Percentiles rank a stretch among this genome's conserved stretches.
Evolutionary conservation across 2,888 invertebrate species (phyloP).

Genomic region (Arctia plantaginis): DNA sequence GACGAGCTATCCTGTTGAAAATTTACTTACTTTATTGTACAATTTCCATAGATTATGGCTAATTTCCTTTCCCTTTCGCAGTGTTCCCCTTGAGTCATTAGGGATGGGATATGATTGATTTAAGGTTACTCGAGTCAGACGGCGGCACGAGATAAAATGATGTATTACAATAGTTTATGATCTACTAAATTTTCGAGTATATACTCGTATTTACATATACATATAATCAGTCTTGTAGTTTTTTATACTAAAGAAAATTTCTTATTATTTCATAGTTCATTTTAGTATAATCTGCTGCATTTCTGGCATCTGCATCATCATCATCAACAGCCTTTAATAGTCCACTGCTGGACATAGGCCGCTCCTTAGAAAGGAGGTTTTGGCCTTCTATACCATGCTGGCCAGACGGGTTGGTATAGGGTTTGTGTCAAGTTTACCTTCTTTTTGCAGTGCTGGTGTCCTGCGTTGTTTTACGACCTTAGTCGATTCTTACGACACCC

Average conservation of each 20-base stretch:
- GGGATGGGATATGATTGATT: neutral
- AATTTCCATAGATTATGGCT: constrained; percentile 51
- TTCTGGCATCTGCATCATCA: no score
- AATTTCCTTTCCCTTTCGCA: constrained; percentile 44
- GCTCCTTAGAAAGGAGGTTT: no score
- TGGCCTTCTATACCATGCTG: no score
- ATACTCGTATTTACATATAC: neutral
- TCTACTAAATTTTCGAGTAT: neutral
- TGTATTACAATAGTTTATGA: neutral
- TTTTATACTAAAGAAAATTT: neutral
- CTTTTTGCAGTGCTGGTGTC: no score
- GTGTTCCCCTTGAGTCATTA: constrained; percentile 14
- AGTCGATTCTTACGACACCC: no score
- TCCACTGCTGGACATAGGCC: no score
- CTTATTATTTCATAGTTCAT: no score
- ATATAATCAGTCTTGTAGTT: neutral
- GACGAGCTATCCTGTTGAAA: constrained; percentile 32
- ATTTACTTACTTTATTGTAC: constrained; percentile 48
- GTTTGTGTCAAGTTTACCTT: no score
- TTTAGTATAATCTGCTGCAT: neutral
- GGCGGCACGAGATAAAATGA: neutral
- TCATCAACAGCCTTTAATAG: no score
- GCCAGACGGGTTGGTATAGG: no score
- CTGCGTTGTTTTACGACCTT: no score
- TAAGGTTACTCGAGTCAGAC: neutral